phyloP scores from a whole-genome alignment of 2,113 vertebrate genomes.

The Gambusia holbrooki region DNA sequence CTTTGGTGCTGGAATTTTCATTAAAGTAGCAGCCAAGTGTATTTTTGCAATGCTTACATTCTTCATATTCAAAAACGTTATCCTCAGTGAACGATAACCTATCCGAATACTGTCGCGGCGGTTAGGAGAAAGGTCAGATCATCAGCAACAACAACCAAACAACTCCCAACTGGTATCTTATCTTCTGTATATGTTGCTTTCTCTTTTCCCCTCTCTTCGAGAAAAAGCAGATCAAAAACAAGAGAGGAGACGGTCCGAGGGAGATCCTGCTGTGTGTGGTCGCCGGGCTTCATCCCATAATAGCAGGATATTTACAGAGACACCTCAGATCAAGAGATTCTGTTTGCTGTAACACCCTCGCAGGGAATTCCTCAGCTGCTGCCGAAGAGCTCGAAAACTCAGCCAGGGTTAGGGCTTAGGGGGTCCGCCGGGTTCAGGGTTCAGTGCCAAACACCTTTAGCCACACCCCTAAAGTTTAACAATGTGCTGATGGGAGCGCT shows the following conservation, averaged over 20 bases:
- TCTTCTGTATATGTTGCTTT: conserved; percentile 59
- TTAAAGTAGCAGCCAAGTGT: conserved; percentile 57
- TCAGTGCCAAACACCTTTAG: conserved; percentile 49
- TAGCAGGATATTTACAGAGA: conserved; percentile 71
- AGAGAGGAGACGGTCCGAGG: conserved; percentile 2
- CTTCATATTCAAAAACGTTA: conserved; percentile 17
- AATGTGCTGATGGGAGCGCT: conserved; percentile 31
- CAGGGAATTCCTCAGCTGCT: conserved; percentile 84
- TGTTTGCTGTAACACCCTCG: conserved; percentile 88
- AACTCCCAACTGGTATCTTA: conserved; percentile 2
- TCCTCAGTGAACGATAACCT: not conserved
- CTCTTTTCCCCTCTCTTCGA: conserved; percentile 19
- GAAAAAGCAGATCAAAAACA: conserved; percentile 21
- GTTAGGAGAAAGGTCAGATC: conserved; percentile 16
- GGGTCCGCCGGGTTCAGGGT: conserved; percentile 39
- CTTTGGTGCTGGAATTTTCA: conserved; percentile 60
- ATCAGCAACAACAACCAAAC: conserved; percentile 32
- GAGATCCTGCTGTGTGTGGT: conserved; percentile 36
- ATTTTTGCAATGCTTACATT: conserved; percentile 47
- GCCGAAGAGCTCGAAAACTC: conserved; percentile 74
- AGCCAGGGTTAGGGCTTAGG: conserved; percentile 28
- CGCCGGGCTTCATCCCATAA: conserved; percentile 34
- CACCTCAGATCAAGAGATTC: conserved; percentile 72
- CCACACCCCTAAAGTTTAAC: conserved; percentile 29
- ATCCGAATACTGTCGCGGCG: not conserved